Evolutionary conservation across 2,888 invertebrate species (phyloP), one percentile per base, ranked within the genome.

Genomic region (Alviniconcha strummeri): DNA sequence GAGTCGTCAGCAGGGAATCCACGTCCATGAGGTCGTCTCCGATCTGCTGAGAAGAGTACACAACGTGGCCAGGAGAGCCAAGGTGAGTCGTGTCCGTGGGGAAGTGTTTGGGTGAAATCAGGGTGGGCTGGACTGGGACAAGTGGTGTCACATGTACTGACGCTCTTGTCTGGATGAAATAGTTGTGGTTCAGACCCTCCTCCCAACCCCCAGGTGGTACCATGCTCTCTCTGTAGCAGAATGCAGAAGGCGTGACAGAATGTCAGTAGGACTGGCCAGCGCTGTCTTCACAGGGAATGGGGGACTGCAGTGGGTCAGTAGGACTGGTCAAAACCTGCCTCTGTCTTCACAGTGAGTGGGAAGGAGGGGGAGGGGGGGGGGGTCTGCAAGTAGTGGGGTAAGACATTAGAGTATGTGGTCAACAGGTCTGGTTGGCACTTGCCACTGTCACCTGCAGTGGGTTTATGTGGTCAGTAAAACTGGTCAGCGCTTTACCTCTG

Each of bases 21-120:
- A 95, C 19, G 96, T 96, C 1, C 96, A 96, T 85, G 97, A 97
- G 86, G 95, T 95, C 84, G 94, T 98, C 60, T 97, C 97, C 67
- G 86, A 85, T 11, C 88, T 89, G 67, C 80, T 91, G 6, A 76
- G 77, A 7, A 89, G 86, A 82, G 95, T 97, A 0, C 94, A 96
- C 84, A 97, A 97, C 60, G 95, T 96, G 0, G 93, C 97, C 11
- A 93, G 91, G 82, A 92, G 91, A 81, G 87, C 88, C n/a, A 93
- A 90, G 89, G 92, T 92, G 82, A 84, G 67, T 71, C 36, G 36
- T 36, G 36, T 36, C 11, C 19, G 2, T 74, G n/a, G 11, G n/a
- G 74, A 17, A n/a, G 52, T 36, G 19, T 36, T 11, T 4, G 4
- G 2, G 19, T 1, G 74, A n/a, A 74, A 17, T 74, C n/a, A 74